Percentiles rank a stretch among this genome's conserved stretches.
Evolutionary conservation across 2,888 invertebrate species (phyloP).

Genomic region (Meiosimyza decipiens): DNA sequence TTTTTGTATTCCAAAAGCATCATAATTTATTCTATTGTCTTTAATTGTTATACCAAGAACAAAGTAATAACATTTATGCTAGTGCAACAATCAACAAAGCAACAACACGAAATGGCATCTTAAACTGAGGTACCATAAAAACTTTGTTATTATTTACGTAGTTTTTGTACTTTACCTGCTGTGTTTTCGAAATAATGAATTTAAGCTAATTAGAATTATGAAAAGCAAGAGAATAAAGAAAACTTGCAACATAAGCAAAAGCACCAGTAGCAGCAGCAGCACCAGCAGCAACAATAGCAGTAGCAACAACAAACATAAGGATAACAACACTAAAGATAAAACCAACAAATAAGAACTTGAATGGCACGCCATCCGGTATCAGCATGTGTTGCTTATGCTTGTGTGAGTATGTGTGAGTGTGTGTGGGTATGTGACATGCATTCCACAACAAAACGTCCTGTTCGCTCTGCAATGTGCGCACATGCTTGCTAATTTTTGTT

Average conservation of each 20-base stretch:
- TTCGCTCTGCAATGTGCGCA: constrained; percentile 3
- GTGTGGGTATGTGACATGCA: constrained; percentile 1
- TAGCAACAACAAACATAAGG: not conserved
- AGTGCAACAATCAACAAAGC: not conserved
- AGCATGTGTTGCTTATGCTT: not conserved
- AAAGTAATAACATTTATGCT: not conserved
- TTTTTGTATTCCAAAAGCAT: too few species aligned
- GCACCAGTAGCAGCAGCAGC: too few species aligned
- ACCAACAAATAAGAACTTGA: constrained; percentile 18
- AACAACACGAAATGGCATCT: not conserved
- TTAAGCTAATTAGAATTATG: not conserved
- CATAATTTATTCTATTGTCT: too few species aligned
- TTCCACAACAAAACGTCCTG: constrained; percentile 1
- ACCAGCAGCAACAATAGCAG: not conserved
- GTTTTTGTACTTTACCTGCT: not conserved
- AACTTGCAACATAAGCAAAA: too few species aligned
- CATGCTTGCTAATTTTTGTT: not conserved
- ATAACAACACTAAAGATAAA: constrained; percentile 15
- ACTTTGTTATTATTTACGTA: too few species aligned
- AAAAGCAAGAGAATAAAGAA: not conserved
- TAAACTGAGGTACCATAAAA: too few species aligned
- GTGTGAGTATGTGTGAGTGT: not conserved
- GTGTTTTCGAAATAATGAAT: constrained; percentile 5
- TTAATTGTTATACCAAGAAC: not conserved
- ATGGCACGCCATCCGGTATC: constrained; percentile 22